Evolutionary conservation across 2,113 vertebrate species (phyloP), one percentile per base, ranked within the genome.

Genomic region (Hydrochoerus hydrochaeris): DNA sequence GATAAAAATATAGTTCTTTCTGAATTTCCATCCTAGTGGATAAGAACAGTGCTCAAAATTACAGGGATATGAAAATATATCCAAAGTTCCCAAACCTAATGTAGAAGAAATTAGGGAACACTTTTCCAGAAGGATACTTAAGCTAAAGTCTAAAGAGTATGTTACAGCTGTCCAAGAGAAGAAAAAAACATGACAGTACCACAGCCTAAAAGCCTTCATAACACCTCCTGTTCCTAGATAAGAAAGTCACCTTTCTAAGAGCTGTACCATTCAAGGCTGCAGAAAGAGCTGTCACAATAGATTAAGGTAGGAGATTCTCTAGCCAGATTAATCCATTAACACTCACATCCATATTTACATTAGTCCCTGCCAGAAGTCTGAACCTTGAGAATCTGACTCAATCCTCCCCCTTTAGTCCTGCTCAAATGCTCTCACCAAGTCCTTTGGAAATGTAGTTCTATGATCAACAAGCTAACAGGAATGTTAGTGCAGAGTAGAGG

Each of bases 321-420:
- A 46, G 49, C 12, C 46, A 32, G 26, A 75, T 80, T 94, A 86
- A 95, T 92, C 57, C n/a, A 16, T 63, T 92, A 90, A 73, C n/a
- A 80, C n/a, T 95, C 58, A 73, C 41, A 73, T 86, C 35, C 62
- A 44, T 80, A 69, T 94, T 96, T 92, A 83, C 57, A 7, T 95
- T 38, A 11, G 0, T 46, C 38, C 65, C 78, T 58, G 19, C 77
- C 71, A 83, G 32, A 88, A 82, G 71, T 86, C 75, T 83, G 83
- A 96, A 46, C 22, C 49, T 95, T 94, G 67, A 41, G 65, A 60
- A 94, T 92, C 94, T 60, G 63, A 32, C 17, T 87, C 71, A 85
- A 9, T 78, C 22, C 91, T 44, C 44, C 5, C n/a, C 14, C 1
- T 1, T 20, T 11, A 13, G 35, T 2, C 2, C 46, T 62, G 52